A percentile compares a stretch with the other conserved stretches of the same genome.
Conservation (phyloP, 2,888 invertebrate genomes). For the Lydus trimaculatus region DNA sequence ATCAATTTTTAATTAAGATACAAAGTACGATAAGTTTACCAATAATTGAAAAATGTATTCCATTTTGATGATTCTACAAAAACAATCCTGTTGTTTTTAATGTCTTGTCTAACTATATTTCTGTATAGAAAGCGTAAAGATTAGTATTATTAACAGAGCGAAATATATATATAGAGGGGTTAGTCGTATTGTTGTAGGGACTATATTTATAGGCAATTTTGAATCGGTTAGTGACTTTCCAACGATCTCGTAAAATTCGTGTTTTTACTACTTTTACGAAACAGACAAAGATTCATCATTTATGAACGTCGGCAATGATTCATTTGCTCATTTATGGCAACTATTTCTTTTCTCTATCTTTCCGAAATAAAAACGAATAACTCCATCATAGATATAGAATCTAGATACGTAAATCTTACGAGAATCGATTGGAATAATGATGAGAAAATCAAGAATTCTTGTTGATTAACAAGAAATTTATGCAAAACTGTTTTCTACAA, state of each 20-base stretch:
- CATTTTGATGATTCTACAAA: background rate
- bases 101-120: background rate
- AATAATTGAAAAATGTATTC: background rate
- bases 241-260: conserved; percentile 48
- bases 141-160: conserved; percentile 31
- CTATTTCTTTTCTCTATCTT: background rate
- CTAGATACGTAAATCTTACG: background rate
- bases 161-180: conserved; percentile 21
- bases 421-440: background rate
- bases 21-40: background rate
- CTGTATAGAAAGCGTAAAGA: conserved; percentile 12
- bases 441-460: background rate
- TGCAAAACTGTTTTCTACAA: background rate
- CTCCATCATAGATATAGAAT: background rate
- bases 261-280: background rate
- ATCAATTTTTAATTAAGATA: background rate
- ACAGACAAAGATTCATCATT: background rate
- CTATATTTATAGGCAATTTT: conserved; percentile 38
- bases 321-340: background rate
- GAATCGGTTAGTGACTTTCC: conserved; percentile 39
- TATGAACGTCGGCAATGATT: background rate
- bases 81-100: too few species aligned
- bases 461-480: background rate
- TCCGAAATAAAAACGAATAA: background rate
- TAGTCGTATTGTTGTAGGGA: conserved; percentile 44